phyloP scores from a whole-genome alignment of 2,113 vertebrate species.

The Neomonachus schauinslandi region DNA sequence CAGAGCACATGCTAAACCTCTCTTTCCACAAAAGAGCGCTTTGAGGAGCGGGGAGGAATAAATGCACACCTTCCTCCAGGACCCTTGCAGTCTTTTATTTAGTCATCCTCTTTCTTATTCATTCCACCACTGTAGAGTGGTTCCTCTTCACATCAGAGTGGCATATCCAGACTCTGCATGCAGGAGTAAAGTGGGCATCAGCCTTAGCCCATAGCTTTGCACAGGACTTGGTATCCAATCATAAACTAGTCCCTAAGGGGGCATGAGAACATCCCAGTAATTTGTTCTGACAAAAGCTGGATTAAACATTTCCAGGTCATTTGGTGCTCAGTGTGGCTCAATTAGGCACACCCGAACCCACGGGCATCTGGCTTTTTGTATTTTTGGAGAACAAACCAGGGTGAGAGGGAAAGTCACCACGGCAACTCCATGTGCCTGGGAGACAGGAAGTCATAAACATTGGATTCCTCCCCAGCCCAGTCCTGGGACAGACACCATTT shows the following conservation, averaged over 20 bases:
- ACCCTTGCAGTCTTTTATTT: background rate
- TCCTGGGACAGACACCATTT: background rate
- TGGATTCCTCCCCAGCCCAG: background rate
- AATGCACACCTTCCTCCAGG: background rate
- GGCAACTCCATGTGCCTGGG: background rate
- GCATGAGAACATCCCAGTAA: conserved; percentile 10
- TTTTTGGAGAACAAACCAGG: conserved; percentile 40
- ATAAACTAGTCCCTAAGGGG: conserved; percentile 3
- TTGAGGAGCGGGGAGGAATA: background rate
- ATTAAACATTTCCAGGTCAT: conserved; percentile 71
- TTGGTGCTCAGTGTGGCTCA: conserved; percentile 44
- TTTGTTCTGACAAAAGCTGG: conserved; percentile 71
- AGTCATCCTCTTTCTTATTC: background rate
- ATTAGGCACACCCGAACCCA: conserved; percentile 36
- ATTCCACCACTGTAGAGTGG: background rate
- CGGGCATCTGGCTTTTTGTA: conserved; percentile 53
- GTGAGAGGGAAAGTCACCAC: background rate
- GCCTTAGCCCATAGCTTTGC: background rate
- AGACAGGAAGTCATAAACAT: background rate
- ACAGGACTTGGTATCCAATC: background rate
- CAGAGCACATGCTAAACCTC: background rate
- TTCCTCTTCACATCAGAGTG: background rate
- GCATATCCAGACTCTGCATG: background rate
- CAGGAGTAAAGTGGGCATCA: background rate
- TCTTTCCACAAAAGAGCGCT: background rate